Conservation (phyloP, 2,888 invertebrate species). For the Chloroclystis v-ata region DNA sequence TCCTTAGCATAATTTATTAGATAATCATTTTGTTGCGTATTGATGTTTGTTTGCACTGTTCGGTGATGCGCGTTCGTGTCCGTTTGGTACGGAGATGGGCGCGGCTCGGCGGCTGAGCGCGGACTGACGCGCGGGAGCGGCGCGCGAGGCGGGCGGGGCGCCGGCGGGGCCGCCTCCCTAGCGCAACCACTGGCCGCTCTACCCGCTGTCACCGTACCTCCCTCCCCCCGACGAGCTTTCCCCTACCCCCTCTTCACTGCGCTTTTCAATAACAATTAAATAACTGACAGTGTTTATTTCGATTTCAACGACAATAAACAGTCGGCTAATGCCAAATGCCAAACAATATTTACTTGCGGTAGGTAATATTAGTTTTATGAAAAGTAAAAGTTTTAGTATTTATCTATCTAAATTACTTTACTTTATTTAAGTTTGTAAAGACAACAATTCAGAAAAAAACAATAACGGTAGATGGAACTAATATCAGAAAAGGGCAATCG, state of each 20-base stretch:
- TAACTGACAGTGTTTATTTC: slow-evolving; percentile 41
- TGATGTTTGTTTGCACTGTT: slow-evolving; percentile 32
- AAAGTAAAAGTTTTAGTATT: no score
- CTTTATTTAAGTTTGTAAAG: no score
- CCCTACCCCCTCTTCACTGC: slow-evolving; percentile 39
- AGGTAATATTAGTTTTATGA: no score
- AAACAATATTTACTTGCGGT: neutral
- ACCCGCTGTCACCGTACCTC: slow-evolving; percentile 61
- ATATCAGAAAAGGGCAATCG: slow-evolving; percentile 35
- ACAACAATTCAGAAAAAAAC: neutral
- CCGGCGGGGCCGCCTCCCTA: slow-evolving; percentile 48
- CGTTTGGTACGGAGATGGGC: slow-evolving; percentile 37
- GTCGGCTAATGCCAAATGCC: neutral
- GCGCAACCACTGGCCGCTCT: slow-evolving; percentile 59
- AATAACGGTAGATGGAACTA: no score
- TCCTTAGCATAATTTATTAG: slow-evolving; percentile 47
- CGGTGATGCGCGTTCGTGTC: slow-evolving; percentile 34
- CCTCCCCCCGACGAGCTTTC: slow-evolving; percentile 34
- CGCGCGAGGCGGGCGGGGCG: slow-evolving; percentile 47
- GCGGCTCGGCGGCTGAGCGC: slow-evolving; percentile 61
- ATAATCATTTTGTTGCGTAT: neutral
- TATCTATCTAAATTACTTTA: no score
- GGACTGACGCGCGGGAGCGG: slow-evolving; percentile 63
- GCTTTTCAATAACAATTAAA: slow-evolving; percentile 62
- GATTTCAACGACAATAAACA: slow-evolving; percentile 34